A percentile compares a stretch with the other conserved stretches of the same genome.
These are phyloP conservation scores for Dasysyrphus tricinctus DNA, from an alignment of 2,888 invertebrate species.

Conservation along the genomic window DNA sequence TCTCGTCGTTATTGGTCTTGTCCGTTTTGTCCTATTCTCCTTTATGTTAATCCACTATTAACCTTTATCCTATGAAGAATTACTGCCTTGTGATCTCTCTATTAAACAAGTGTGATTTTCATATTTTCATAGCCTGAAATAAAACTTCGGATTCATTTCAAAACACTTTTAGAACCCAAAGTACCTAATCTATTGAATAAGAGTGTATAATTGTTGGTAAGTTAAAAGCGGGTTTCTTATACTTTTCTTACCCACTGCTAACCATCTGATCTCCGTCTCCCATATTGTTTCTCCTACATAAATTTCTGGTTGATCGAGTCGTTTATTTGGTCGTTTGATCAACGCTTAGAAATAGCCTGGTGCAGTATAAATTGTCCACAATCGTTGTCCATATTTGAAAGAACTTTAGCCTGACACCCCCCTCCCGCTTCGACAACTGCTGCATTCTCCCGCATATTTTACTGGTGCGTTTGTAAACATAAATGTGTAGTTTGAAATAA, in stretches of 20 bases:
- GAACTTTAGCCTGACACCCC: constrained; percentile 41
- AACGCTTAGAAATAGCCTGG: constrained; percentile 41
- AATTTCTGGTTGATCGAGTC: constrained; percentile 48
- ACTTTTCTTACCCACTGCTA: constrained; percentile 30
- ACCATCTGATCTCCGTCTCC: constrained; percentile 23
- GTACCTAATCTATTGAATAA: background rate
- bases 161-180: too few species aligned
- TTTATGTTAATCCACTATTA: too few species aligned
- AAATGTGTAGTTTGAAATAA: constrained; percentile 38
- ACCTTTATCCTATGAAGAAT: too few species aligned
- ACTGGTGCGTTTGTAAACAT: constrained; percentile 67
- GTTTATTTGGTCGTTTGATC: constrained; percentile 48
- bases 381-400: constrained; percentile 57
- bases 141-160: too few species aligned
- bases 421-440: background rate
- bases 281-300: constrained; percentile 53
- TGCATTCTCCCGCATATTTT: constrained; percentile 22
- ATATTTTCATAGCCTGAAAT: too few species aligned
- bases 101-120: too few species aligned
- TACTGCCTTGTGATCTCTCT: too few species aligned
- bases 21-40: too few species aligned
- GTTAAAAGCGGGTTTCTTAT: constrained; percentile 45
- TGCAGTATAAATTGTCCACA: constrained; percentile 52
- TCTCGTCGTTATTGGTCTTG: too few species aligned
- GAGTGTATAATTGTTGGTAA: constrained; percentile 18